Evolutionary conservation across 2,888 invertebrate genomes (phyloP).

Genomic region (Lepidochitona cinerea): DNA sequence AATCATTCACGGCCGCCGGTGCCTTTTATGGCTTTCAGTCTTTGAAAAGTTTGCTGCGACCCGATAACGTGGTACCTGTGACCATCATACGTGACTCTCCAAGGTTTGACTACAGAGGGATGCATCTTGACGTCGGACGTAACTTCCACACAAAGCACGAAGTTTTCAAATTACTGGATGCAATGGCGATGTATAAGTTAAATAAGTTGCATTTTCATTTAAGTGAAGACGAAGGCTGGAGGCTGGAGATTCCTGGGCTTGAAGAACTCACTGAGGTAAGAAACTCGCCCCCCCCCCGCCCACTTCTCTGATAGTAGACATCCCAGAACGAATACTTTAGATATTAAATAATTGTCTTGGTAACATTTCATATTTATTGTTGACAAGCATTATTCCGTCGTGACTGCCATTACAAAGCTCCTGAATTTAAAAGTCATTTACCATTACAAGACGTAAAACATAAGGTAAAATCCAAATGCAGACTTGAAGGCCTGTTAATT

Average conservation of each 20-base stretch:
- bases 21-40: conserved; percentile 49
- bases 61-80: conserved; percentile 22
- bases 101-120: conserved; percentile 49
- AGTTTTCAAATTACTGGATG: conserved; percentile 51
- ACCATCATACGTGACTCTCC: conserved; percentile 37
- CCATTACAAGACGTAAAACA: too few species aligned
- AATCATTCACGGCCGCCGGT: conserved; percentile 26
- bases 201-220: conserved; percentile 67
- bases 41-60: conserved; percentile 29
- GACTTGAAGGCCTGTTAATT: too few species aligned
- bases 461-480: too few species aligned
- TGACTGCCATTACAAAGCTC: too few species aligned
- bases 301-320: too few species aligned
- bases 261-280: conserved; percentile 63
- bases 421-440: too few species aligned
- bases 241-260: conserved; percentile 65
- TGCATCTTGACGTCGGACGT: conserved; percentile 62
- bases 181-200: conserved; percentile 68
- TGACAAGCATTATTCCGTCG: too few species aligned
- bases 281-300: too few species aligned
- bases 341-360: too few species aligned
- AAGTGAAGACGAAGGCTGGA: conserved; percentile 68
- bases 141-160: conserved; percentile 57
- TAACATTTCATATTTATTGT: too few species aligned
- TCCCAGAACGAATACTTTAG: too few species aligned